A percentile compares a stretch with the other conserved stretches of the same genome.
These are phyloP conservation scores for Papilio xuthus DNA, from an alignment of 1,140 invertebrate species.

Conservation along the genomic window DNA sequence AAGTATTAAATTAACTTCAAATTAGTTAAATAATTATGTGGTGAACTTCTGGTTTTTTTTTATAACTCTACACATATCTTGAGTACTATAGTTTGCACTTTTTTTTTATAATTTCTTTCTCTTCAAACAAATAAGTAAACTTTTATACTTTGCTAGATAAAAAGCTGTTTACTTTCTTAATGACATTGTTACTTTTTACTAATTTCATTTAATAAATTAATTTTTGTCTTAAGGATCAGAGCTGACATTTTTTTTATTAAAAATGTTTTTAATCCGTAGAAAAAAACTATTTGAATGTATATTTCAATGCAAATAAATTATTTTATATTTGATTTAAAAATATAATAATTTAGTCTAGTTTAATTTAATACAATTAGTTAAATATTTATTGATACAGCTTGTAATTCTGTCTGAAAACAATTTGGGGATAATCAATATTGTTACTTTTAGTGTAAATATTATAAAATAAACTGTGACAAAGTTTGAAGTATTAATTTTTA, in stretches of 20 bases:
- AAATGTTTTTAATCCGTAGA: neutral
- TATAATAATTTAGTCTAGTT: neutral
- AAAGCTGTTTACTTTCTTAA: neutral
- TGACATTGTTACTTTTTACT: neutral
- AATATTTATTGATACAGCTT: neutral
- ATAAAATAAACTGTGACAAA: neutral
- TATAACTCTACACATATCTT: neutral
- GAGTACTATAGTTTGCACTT: neutral
- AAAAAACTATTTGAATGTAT: neutral
- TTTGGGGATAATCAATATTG: neutral
- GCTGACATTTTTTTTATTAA: neutral
- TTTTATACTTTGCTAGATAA: neutral
- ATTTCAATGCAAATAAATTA: constrained; percentile 14
- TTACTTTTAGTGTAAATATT: neutral
- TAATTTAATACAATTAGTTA: neutral
- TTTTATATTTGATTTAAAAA: neutral
- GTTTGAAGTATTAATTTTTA: neutral
- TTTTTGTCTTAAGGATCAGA: neutral
- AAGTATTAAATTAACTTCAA: neutral
- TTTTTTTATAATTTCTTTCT: neutral
- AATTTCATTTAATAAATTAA: constrained; percentile 2
- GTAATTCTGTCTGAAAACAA: neutral
- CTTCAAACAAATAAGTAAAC: neutral
- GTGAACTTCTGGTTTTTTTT: neutral
- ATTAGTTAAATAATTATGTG: neutral